phyloP scores from a whole-genome alignment of 2,888 invertebrate genomes.

The Agriopis marginaria region DNA sequence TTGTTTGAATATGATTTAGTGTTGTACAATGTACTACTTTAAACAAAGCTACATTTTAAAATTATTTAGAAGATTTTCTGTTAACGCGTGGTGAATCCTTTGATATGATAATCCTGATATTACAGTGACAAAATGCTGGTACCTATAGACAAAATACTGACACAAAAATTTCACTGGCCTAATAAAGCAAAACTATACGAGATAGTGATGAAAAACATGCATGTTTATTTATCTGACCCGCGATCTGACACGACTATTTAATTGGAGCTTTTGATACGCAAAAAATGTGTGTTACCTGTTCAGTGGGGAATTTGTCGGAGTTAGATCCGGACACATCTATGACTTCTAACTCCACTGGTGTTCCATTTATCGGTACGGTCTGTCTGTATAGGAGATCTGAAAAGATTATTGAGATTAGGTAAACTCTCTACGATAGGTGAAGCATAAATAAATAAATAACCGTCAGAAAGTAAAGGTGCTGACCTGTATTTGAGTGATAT shows the following conservation, averaged over 20 bases:
- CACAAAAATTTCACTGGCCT: slow-evolving; percentile 16
- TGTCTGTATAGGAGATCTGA: slow-evolving; percentile 92
- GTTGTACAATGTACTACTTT: background rate
- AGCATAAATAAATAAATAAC: slow-evolving; percentile 19
- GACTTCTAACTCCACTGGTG: slow-evolving; percentile 91
- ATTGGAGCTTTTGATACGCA: background rate
- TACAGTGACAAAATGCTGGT: background rate
- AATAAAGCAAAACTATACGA: slow-evolving; percentile 15
- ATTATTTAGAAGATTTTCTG: background rate
- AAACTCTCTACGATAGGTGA: slow-evolving; percentile 36
- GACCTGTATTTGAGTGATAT: slow-evolving; percentile 93
- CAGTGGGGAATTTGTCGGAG: slow-evolving; percentile 87
- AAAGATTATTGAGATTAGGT: slow-evolving; percentile 57
- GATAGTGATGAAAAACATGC: background rate
- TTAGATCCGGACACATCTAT: slow-evolving; percentile 92
- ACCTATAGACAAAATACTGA: background rate
- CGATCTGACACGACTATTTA: background rate
- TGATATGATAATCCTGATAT: background rate
- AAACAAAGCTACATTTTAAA: background rate
- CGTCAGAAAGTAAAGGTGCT: slow-evolving; percentile 49
- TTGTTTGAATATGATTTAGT: slow-evolving; percentile 15
- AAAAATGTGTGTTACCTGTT: slow-evolving; percentile 75
- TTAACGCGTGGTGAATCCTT: background rate
- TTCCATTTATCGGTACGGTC: slow-evolving; percentile 90
- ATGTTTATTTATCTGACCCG: background rate